Evolutionary conservation across 2,113 vertebrate genomes (phyloP).

Genomic region (Galeopterus variegatus): DNA sequence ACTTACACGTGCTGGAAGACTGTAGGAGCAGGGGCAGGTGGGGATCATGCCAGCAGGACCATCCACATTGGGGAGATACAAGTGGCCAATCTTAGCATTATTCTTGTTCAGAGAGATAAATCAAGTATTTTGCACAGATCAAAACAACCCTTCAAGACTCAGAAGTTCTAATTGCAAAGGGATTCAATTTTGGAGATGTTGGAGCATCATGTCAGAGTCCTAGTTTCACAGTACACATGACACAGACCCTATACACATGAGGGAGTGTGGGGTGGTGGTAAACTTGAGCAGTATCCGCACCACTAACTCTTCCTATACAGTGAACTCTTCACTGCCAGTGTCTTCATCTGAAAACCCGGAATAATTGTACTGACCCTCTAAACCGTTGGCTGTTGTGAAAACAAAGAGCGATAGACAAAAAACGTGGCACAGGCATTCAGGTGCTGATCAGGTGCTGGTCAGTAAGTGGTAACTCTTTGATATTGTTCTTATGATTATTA

Average conservation of each 20-base stretch:
- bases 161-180: constrained; percentile 52
- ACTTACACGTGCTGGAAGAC: background rate
- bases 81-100: fast-evolving
- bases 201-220: background rate
- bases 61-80: background rate
- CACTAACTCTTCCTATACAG: background rate
- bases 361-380: fast-evolving
- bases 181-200: background rate
- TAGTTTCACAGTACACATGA: fast-evolving
- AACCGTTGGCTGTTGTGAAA: fast-evolving
- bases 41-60: background rate
- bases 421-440: background rate
- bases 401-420: background rate
- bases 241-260: fast-evolving
- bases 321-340: background rate
- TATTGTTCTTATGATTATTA: background rate
- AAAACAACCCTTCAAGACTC: constrained; percentile 18
- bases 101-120: too few relatives aligned
- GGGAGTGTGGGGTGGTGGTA: fast-evolving
- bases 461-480: background rate
- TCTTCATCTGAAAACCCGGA: too few relatives aligned
- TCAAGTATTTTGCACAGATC: background rate
- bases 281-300: fast-evolving
- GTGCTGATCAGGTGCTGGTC: background rate
- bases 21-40: fast-evolving